Conservation (phyloP, 2,113 vertebrate genomes). For the Aramus guarauna region DNA sequence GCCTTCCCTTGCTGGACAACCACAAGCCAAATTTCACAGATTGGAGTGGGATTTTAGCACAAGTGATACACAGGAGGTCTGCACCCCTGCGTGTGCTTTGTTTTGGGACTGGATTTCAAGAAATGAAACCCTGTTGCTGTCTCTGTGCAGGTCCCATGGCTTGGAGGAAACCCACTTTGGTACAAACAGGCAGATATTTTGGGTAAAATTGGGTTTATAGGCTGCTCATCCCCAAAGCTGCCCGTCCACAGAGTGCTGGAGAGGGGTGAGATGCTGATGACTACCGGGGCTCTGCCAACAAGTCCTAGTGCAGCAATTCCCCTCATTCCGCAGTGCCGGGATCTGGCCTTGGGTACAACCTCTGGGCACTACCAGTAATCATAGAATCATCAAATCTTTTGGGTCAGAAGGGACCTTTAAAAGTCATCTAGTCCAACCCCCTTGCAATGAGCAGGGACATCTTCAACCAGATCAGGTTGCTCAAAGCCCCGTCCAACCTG, state of each 20-base stretch:
- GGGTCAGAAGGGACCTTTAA: not conserved
- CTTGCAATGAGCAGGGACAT: accelerated
- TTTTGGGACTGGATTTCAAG: not conserved
- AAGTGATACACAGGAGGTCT: not conserved
- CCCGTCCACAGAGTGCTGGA: no score
- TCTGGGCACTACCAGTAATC: not conserved
- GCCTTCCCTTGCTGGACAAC: not conserved
- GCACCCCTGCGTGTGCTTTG: not conserved
- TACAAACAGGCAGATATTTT: not conserved
- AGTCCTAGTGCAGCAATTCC: accelerated
- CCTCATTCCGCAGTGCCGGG: accelerated
- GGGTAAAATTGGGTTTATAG: not conserved
- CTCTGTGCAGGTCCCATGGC: accelerated
- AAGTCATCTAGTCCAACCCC: accelerated
- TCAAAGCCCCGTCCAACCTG: accelerated
- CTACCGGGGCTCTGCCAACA: accelerated
- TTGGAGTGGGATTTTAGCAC: not conserved
- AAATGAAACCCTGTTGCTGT: not conserved
- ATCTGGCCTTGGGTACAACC: accelerated
- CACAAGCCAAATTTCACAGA: not conserved
- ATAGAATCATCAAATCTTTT: not conserved
- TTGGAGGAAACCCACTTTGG: accelerated
- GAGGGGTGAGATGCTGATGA: accelerated
- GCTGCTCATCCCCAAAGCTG: not conserved
- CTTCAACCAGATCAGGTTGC: accelerated